Conservation (phyloP, 2,797 vertebrate species). For the Sebastiscus albofasciatus region DNA sequence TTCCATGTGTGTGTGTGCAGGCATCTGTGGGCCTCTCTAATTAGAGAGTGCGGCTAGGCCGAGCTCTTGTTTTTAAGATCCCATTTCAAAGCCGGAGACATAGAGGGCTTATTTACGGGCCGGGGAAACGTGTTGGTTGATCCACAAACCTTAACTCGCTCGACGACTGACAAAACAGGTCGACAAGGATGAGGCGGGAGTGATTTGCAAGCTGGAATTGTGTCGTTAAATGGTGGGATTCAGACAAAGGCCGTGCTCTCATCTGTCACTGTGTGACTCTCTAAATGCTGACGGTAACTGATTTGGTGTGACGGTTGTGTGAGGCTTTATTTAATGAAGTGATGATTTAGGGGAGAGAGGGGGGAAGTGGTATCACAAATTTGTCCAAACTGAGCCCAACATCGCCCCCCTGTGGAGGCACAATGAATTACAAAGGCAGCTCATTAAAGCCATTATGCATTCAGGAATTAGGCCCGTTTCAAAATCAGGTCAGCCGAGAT, state of each 20-base stretch:
- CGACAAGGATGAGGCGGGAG: background rate
- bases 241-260: constrained; percentile 51
- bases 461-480: constrained; percentile 45
- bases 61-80: constrained; percentile 81
- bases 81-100: constrained; percentile 75
- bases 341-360: constrained; percentile 13
- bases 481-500: constrained; percentile 70
- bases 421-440: background rate
- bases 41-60: constrained; percentile 74
- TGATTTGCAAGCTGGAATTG: constrained; percentile 9
- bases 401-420: constrained; percentile 55
- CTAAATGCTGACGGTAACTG: constrained; percentile 37
- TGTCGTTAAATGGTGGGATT: constrained; percentile 15
- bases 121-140: constrained; percentile 69
- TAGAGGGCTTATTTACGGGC: constrained; percentile 77
- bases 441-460: constrained; percentile 45
- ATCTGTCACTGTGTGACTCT: constrained; percentile 32
- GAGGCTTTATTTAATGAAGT: constrained; percentile 51
- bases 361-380: background rate
- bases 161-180: constrained; percentile 50
- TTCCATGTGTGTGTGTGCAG: constrained; percentile 34
- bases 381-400: constrained; percentile 40
- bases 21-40: constrained; percentile 80
- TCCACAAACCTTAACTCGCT: constrained; percentile 54
- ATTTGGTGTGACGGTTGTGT: constrained; percentile 46